Base-by-base conservation (phyloP, 2,113 vertebrate species). In the Melanocharis versteri region DNA sequence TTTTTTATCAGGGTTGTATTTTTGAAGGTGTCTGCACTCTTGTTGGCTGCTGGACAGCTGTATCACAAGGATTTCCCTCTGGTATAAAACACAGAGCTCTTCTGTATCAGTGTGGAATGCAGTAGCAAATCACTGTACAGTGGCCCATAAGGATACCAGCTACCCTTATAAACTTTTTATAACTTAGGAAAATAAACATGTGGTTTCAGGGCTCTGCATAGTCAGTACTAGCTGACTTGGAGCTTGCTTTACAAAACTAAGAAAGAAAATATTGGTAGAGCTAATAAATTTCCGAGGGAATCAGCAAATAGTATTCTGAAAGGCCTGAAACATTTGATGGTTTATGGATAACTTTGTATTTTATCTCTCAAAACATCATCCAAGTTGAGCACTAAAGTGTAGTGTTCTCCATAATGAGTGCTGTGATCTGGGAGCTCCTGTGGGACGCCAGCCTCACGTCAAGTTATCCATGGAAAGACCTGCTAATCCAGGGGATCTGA, bases 141-240 rank as follows among this genome's bases (percentile, higher is more conserved):
- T 97, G 97, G 94, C 94, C 95, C 97, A 97, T 98, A 97, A 98
- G 98, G 96, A 98, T 98, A 96, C 98, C 97, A 96, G 97, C 96
- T 97, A 98, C 97, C 94, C 97, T 97, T 97, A 98, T 98, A 98
- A 98, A 98, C 97, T 97, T 98, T 98, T 98, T 98, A 98, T 98
- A 98, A 98, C 97, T 97, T 97, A 96, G 97, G 97, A 98, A 98
- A 98, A 98, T 98, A 98, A 98, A 98, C 97, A 98, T 98, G 98
- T 96, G 98, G 98, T 98, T 98, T 98, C 87, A 98, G 97, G 95
- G 96, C 98, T 98, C 97, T 96, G 96, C 97, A 98, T 97, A 98
- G 96, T 94, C 97, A 83, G 96, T 90, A 62, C 96, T 95, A 87
- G 61, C 96, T 85, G 89, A 96, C 93, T 97, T 95, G 95, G 94